phyloP scores from a whole-genome alignment of 2,888 invertebrate species.

The Lutraria lutraria region DNA sequence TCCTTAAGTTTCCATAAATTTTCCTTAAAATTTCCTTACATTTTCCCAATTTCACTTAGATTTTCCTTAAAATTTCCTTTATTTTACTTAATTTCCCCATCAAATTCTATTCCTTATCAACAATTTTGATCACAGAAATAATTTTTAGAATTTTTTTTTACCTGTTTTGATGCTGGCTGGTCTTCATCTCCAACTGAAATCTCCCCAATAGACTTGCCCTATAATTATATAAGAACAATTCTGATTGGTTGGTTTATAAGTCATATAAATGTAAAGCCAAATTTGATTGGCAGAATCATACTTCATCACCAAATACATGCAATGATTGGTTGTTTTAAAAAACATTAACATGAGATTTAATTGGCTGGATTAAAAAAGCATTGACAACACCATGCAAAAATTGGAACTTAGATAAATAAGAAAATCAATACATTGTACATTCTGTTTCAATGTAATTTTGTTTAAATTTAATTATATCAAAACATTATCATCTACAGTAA shows the following conservation, averaged over 20 bases:
- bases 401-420: neutral
- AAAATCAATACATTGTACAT: neutral
- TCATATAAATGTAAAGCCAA: neutral
- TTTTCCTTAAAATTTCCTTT: too few relatives aligned
- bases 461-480: too few relatives aligned
- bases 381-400: neutral
- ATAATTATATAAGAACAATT: constrained; percentile 36
- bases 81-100: too few relatives aligned
- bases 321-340: neutral
- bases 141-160: constrained; percentile 7
- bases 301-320: neutral
- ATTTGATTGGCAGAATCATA: neutral
- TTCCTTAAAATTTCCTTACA: too few relatives aligned
- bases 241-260: neutral
- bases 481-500: too few relatives aligned
- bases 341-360: neutral
- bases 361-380: neutral
- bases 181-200: constrained; percentile 60
- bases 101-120: too few relatives aligned
- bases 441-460: neutral
- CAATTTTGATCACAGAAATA: too few relatives aligned
- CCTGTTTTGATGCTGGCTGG: constrained; percentile 58
- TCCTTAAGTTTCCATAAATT: too few relatives aligned
- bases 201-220: constrained; percentile 68
- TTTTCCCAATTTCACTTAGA: too few relatives aligned